Evolutionary conservation across 2,888 invertebrate genomes (phyloP), one percentile per base, ranked within the genome.

Genomic region (Cantharis rufa): DNA sequence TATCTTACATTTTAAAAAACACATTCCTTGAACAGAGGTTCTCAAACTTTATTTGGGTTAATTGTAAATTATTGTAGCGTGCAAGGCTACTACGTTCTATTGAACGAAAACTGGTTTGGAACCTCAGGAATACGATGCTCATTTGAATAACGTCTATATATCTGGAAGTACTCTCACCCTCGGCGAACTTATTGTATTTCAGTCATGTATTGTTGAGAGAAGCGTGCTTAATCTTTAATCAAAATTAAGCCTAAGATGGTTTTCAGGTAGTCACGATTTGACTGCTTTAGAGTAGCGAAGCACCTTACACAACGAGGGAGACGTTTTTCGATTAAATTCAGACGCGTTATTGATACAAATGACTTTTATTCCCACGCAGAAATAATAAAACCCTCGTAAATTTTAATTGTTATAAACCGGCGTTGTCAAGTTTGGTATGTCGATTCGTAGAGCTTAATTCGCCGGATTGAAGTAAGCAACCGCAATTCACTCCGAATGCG

Each of bases 181-280:
- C 24, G 24, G 21, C n/a, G 13, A 21, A 21, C 24, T 66, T 66
- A 48, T 48, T 48, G 24, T 21, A 66, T 66, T 66, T 66, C 24
- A 66, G 64, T 66, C 64, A 66, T 15, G 21, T 24, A 66, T 66
- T 66, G 64, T 66, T 11, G 64, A 66, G 64, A 66, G 21, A n/a
- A 24, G 21, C 64, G 64, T 66, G 64, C 64, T 18, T 66, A 66
- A 66, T 66, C 64, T 66, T 66, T 66, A 66, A 66, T 66, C 64
- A 66, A 66, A 66, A 66, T 66, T 66, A 66, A 21, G 64, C 64
- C 24, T 15, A 24, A 66, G 64, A 66, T 21, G 21, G 24, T 21
- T 66, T 24, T 66, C 64, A 66, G 64, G 64, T 66, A 66, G 64
- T 66, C 21, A 24, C 18, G 64, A 24, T 18, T 66, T 66, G 64